Evolutionary conservation across 2,113 vertebrate genomes (phyloP).

Genomic region (Rostratula benghalensis): DNA sequence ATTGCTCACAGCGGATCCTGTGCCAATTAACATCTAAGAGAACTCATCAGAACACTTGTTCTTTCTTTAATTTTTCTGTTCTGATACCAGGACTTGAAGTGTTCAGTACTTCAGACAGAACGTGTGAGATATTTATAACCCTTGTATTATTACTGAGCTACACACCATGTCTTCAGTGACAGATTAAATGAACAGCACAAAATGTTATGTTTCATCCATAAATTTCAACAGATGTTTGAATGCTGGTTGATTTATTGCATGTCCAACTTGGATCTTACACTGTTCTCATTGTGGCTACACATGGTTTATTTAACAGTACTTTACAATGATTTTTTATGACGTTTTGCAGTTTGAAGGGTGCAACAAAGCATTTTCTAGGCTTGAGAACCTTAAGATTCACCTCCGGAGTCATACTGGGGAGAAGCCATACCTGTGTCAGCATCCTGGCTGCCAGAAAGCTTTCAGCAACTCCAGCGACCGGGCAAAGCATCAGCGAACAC

Average conservation of each 20-base stretch:
- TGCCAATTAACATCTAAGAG: background rate
- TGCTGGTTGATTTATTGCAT: slow-evolving; percentile 68
- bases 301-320: slow-evolving; percentile 56
- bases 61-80: slow-evolving; percentile 21
- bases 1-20: background rate
- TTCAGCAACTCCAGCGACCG: slow-evolving; percentile 99
- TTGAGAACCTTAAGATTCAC: slow-evolving; percentile 99
- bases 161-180: slow-evolving; percentile 28
- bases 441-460: slow-evolving; percentile 97
- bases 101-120: background rate
- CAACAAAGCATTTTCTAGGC: slow-evolving; percentile 97
- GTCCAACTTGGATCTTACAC: slow-evolving; percentile 55
- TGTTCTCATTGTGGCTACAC: slow-evolving; percentile 56
- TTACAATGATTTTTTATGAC: slow-evolving; percentile 48
- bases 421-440: slow-evolving; percentile 98
- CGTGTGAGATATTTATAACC: background rate
- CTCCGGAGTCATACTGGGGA: slow-evolving; percentile 97
- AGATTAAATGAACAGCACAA: slow-evolving; percentile 56
- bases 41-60: slow-evolving; percentile 11
- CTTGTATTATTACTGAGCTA: slow-evolving; percentile 32
- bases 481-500: slow-evolving; percentile 97
- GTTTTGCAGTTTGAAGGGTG: slow-evolving; percentile 93
- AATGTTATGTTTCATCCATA: slow-evolving; percentile 58
- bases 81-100: background rate
- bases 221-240: slow-evolving; percentile 70